Percentiles rank a stretch among this genome's conserved stretches.
phyloP scores from a whole-genome alignment of 2,888 invertebrate genomes.

The Drosophila testacea region DNA sequence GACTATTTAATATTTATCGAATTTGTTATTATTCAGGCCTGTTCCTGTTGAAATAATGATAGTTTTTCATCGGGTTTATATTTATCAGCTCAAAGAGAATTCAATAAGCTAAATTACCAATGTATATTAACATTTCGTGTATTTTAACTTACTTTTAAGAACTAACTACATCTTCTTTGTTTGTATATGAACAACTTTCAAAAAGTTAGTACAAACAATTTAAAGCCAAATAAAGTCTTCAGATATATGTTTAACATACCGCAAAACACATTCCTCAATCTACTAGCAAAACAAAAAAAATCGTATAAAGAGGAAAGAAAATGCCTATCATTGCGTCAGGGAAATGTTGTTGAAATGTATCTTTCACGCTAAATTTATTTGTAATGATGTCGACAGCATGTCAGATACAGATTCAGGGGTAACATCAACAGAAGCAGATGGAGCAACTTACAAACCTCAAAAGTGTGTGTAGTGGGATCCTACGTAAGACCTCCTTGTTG shows the following conservation, averaged over 20 bases:
- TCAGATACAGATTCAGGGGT: conserved; percentile 39
- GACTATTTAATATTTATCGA: no score
- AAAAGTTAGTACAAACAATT: conserved; percentile 29
- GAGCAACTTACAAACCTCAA: conserved; percentile 33
- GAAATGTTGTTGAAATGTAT: conserved; percentile 69
- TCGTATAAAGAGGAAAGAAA: conserved; percentile 23
- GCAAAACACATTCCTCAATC: conserved; percentile 2
- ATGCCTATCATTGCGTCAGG: conserved; percentile 63
- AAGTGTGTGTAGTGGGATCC: conserved; percentile 21
- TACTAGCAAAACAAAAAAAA: neutral
- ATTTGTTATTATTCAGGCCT: no score
- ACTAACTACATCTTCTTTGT: neutral
- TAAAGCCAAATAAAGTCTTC: conserved; percentile 33
- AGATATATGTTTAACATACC: neutral
- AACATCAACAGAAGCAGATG: conserved; percentile 4
- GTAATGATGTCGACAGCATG: conserved; percentile 76
- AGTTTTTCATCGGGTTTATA: no score
- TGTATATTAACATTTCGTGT: no score
- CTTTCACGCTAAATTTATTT: conserved; percentile 80
- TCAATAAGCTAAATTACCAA: no score
- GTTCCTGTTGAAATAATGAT: no score
- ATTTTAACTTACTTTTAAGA: neutral
- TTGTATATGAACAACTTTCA: neutral
- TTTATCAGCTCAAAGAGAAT: no score
- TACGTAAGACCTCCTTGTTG: conserved; percentile 24